Evolutionary conservation across 2,797 vertebrate genomes (phyloP), one percentile per base, ranked within the genome.

Genomic region (Macroramphosus scolopax): DNA sequence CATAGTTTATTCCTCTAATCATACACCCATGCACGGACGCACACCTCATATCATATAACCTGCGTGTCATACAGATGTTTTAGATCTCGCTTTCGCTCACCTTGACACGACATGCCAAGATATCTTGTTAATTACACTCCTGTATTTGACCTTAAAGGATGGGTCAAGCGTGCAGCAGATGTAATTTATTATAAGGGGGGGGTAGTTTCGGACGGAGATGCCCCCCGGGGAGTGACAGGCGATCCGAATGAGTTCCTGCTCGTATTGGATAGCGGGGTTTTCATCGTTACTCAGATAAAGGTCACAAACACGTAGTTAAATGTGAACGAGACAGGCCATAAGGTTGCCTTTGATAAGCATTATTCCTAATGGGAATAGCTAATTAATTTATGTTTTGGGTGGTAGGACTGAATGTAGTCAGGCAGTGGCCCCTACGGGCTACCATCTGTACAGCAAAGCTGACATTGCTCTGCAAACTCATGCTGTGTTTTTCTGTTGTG

Each of bases 341-440:
- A 51, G 50, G 41, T 52, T 52, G 52, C 55, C 8, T 33, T 60
- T 67, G 55, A 72, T 58, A 72, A 61, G 47, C 34, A 40, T 51
- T 52, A 68, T 72, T 69, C 54, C 52, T 62, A 32, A 6, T 46
- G 57, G 67, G 67, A 57, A 69, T 67, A 51, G 49, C 37, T 66
- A 66, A 80, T 84, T 66, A 63, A 70, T 56, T 29, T 52, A 42
- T 44, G 48, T 61, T 74, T 65, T 18, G 46, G 58, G 52, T 63
- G 51, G 49, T 55, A 18, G 34, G 31, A 49, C 51, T 63, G 72
- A 82, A 72, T 40, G 52, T 68, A 80, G 83, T 72, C 71, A 75
- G 53, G 82, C 81, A 89, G 86, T 87, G 88, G 76, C 82, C 81
- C 82, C 86, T 87, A 81, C 57, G 70, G 86, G n/a, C n/a, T n/a